A percentile compares a stretch with the other conserved stretches of the same genome.
Conservation (phyloP, 2,888 invertebrate genomes). For the Phaonia tiefii region DNA sequence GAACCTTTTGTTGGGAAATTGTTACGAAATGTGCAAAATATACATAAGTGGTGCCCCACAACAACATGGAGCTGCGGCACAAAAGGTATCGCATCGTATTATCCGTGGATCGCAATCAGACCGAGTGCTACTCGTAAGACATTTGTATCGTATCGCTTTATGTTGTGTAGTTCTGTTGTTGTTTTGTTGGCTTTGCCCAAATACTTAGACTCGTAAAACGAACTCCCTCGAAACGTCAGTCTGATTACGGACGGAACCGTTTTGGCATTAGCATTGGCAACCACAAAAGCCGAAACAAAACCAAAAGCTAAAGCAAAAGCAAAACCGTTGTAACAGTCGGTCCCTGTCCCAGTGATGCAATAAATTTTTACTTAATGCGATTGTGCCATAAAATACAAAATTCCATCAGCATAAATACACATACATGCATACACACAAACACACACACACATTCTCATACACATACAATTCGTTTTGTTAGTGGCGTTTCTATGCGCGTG, state of each 20-base stretch:
- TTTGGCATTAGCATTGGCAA: constrained; percentile 61
- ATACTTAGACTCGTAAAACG: constrained; percentile 59
- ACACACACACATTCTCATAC: too few relatives aligned
- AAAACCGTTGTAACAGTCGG: constrained; percentile 44
- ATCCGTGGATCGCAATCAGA: constrained; percentile 40
- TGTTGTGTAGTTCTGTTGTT: constrained; percentile 23
- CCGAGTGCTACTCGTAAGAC: background rate
- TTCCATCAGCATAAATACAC: constrained; percentile 64
- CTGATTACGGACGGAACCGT: constrained; percentile 41
- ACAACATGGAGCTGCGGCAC: constrained; percentile 20
- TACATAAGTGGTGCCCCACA: constrained; percentile 56
- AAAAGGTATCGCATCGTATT: constrained; percentile 20
- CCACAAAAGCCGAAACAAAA: constrained; percentile 28
- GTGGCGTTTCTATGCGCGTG: background rate
- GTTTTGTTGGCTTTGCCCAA: constrained; percentile 43
- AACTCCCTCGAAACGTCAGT: constrained; percentile 54
- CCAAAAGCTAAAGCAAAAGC: constrained; percentile 31
- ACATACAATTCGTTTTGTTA: too few relatives aligned
- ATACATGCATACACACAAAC: too few relatives aligned
- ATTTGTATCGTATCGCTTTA: constrained; percentile 39
- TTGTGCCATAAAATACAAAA: constrained; percentile 65
- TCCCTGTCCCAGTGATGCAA: constrained; percentile 66
- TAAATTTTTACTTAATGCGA: constrained; percentile 67
- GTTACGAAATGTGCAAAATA: constrained; percentile 61
- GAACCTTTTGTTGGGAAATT: constrained; percentile 61